Evolutionary conservation across 2,113 vertebrate genomes (phyloP), one percentile per base, ranked within the genome.

Genomic region (Salvelinus namaycush): DNA sequence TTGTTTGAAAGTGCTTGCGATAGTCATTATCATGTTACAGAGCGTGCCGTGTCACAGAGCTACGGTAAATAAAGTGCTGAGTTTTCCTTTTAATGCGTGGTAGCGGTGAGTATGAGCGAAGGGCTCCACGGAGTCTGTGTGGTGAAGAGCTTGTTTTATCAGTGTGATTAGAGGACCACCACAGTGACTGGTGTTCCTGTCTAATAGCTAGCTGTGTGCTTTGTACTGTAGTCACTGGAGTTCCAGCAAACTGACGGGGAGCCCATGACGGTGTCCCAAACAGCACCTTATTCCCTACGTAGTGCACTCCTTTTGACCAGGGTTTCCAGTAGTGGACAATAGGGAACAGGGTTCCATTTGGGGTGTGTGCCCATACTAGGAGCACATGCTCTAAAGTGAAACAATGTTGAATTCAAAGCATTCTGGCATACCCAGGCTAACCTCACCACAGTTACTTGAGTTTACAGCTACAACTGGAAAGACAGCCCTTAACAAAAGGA

Each of bases 111-210:
- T 60, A 7, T 57, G 39, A 81, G 67, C 71, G 73, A 70, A 49
- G 0, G 68, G 76, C 76, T 81, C 79, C 79, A 67, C 48, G 44
- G 68, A 78, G 76, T 78, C 79, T 80, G 13, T 70, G 11, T 22
- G 9, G 68, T 62, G 27, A 34, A 51, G 27, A 18, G 12, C 49
- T 74, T 5, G 65, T 62, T 65, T 26, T 66, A 44, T 78, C 70
- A 71, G 54, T 20, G 73, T 54, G 31, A 70, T 70, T 16, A 70
- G 2, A 77, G 68, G 51, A 80, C 26, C 34, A 70, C 31, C 51
- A 72, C 70, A 59, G 70, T 57, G 49, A 72, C 70, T 14, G 51
- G 20, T 48, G 3, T 54, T 66, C 68, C 29, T 9, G 26, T 18
- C 51, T 54, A 54, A 54, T 54, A 13, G 51, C 49, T 54, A 16